Base-by-base conservation (phyloP, 2,113 vertebrate genomes). In the Dicentrarchus labrax region DNA sequence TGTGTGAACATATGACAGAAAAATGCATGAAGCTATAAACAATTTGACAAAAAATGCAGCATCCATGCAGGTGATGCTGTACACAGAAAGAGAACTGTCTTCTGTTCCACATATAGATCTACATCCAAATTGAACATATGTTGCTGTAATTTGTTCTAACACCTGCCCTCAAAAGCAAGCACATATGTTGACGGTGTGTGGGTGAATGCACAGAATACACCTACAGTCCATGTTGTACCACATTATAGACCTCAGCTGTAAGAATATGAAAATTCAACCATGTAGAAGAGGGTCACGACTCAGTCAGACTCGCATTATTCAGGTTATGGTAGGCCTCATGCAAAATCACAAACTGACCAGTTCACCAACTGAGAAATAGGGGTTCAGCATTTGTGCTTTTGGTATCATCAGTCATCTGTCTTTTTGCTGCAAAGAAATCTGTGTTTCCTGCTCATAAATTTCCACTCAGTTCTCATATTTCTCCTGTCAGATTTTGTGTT, bases 181-280 rank as follows among this genome's bases (percentile, higher is more conserved):
- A 65, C 65, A 74, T 69, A 59, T 62, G 72, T 53, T 59, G 66
- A 4, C 1, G 1, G 41, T 79, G 87, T 68, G 69, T 71, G 57
- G 56, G 13, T 56, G 43, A 24, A 9, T 57, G 61, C 43, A 6
- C n/a, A n/a, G n/a, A n/a, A 69, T 39, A 19, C 68, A 64, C 19
- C 57, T 76, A 67, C 45, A 30, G 30, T 30, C 30, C 30, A 73
- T 72, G 65, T 60, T 60, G 43, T 16, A 41, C 38, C 47, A 73
- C 72, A n/a, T 57, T 73, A 50, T 4, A 57, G 85, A 83, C 56
- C 84, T 84, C 71, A 91, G 90, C 83, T 92, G 84, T 41, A 83
- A 48, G 50, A n/a, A n/a, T 19, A 48, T 10, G 19, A 22, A 66
- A 65, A 81, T 39, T 17, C 77, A 83, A 43, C 45, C 81, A 78